Evolutionary conservation across 23 tunicate species (phyloP).

Genomic region (Styela clava): DNA sequence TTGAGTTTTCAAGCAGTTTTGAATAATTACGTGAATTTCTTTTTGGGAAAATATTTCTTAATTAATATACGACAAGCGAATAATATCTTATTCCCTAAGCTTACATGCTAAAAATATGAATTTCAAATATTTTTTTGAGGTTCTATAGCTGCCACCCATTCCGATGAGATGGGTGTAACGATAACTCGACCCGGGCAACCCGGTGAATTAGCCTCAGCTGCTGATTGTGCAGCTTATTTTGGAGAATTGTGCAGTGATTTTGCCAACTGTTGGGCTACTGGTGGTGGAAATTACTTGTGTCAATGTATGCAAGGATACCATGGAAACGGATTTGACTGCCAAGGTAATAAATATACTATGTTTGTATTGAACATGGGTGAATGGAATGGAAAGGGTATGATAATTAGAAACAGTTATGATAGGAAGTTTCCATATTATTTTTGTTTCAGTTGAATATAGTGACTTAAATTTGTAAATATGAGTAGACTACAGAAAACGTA

Average conservation of each 20-base stretch:
- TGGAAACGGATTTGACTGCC: constrained; percentile 11
- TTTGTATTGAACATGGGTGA: background rate
- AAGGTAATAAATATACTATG: constrained; percentile 14
- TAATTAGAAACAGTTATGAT: background rate
- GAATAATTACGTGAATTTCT: too few relatives aligned
- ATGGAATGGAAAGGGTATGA: background rate
- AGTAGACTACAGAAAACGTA: too few relatives aligned
- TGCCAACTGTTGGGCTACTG: background rate
- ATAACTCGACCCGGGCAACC: background rate
- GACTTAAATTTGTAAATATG: too few relatives aligned
- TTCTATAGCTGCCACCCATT: background rate
- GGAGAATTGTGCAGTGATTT: background rate
- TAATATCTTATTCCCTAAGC: too few relatives aligned
- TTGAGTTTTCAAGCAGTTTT: too few relatives aligned
- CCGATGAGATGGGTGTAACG: background rate
- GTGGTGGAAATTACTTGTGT: background rate
- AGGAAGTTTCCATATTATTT: background rate
- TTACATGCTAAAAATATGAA: too few relatives aligned
- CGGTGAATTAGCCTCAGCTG: background rate
- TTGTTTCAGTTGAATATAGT: too few relatives aligned
- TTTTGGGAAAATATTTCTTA: too few relatives aligned
- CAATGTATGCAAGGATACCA: background rate
- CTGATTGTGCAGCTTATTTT: background rate
- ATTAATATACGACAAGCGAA: too few relatives aligned
- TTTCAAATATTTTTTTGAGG: too few relatives aligned